Base-by-base conservation (phyloP, 2,888 invertebrate species). In the Temnothorax rugatulus region DNA sequence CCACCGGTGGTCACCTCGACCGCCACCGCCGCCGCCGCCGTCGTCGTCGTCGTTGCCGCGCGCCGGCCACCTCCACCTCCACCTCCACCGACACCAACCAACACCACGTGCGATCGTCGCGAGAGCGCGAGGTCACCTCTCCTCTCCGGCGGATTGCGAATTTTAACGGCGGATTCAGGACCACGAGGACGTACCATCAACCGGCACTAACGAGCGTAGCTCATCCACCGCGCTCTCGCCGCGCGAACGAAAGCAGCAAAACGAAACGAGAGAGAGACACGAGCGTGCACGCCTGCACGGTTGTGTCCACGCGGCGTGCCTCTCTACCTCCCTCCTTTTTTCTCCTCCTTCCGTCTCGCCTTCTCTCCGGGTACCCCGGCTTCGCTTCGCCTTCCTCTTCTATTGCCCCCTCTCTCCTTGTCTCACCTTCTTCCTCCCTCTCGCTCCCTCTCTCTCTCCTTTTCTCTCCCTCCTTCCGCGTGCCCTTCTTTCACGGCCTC, bases 221-320 rank as follows among this genome's bases (percentile, higher is more conserved):
- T 88, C 91, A 86, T 91, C 89, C 88, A 89, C 44, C 87, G 41
- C 75, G 63, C n/a, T 50, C 83, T 69, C 34, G 34, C 34, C 89
- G 87, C 87, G 77, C 87, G 75, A 82, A 87, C 87, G 86, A 89
- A 90, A 89, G 88, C 89, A 89, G 87, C 79, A 88, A 88, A 89
- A 88, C 85, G 83, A 87, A 90, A 87, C 88, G 84, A 86, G 87
- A 89, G 87, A 84, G 82, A 85, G 75, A 82, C 82, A 81, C 69
- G 83, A 77, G 86, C 85, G 89, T 84, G 82, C 75, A 84, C 87
- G 86, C n/a, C n/a, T 84, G 82, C 75, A 84, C 87, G 86, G 84
- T 88, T 88, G 91, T 29, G 29, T 89, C 90, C 92, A 91, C 91
- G 91, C 92, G 92, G 90, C 90, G 87, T 88, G 81, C 85, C 82